A percentile compares a stretch with the other conserved stretches of the same genome.
Evolutionary conservation across 2,888 invertebrate genomes (phyloP).

Genomic region (Andricus quercusramuli): DNA sequence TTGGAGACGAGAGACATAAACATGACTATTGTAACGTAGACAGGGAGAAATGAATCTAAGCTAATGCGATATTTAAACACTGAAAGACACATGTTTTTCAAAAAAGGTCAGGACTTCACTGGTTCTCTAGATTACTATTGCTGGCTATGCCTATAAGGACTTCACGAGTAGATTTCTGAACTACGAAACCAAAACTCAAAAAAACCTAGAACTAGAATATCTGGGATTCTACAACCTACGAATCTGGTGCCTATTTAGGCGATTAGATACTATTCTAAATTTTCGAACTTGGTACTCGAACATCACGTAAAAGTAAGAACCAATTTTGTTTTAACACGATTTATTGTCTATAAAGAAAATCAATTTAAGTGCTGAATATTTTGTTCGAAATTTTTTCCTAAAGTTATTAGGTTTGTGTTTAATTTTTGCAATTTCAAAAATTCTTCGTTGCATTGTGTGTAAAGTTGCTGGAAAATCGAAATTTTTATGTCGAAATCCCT

Average conservation of each 20-base stretch:
- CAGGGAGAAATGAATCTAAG: constrained; percentile 25
- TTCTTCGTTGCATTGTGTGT: background rate
- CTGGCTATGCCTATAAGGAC: constrained; percentile 5
- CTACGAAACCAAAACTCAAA: constrained; percentile 35
- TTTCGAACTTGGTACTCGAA: constrained; percentile 19
- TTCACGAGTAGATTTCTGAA: constrained; percentile 22
- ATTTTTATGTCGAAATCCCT: too few species aligned
- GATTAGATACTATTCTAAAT: constrained; percentile 19
- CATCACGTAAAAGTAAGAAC: background rate
- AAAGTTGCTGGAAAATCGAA: too few species aligned
- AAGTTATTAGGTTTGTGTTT: background rate
- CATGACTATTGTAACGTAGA: constrained; percentile 31
- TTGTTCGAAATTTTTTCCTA: too few species aligned
- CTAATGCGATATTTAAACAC: constrained; percentile 19
- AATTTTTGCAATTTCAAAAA: background rate
- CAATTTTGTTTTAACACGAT: background rate
- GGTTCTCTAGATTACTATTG: constrained; percentile 13
- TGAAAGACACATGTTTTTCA: background rate
- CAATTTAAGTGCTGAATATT: background rate
- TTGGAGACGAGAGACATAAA: constrained; percentile 24
- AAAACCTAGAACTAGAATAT: constrained; percentile 29
- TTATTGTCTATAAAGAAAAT: background rate
- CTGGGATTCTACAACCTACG: background rate
- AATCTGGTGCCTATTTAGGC: background rate
- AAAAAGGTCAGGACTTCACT: constrained; percentile 17